Evolutionary conservation across 2,888 invertebrate species (phyloP), one percentile per base, ranked within the genome.

Genomic region (Agrotis exclamationis): DNA sequence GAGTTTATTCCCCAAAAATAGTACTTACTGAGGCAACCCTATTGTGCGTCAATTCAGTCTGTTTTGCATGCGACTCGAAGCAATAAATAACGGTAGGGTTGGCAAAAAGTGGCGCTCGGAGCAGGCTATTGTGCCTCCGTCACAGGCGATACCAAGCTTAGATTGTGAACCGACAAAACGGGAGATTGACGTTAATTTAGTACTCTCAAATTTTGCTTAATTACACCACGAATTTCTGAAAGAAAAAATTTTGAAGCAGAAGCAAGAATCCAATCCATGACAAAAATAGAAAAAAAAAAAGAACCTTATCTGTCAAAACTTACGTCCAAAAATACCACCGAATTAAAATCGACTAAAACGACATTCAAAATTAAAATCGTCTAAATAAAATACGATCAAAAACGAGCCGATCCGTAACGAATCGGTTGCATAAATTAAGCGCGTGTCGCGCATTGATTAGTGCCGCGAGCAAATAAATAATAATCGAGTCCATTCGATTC

Each of bases 391-490:
- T 76, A 65, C 70, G 74, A 83, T 86, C 80, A 77, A 86, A 88
- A 88, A 82, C 79, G 77, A 83, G 84, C 84, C 75, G 82, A 85
- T 83, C 85, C 87, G 87, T 78, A 90, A 85, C 89, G 89, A 90
- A 92, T 91, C 85, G 85, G 83, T 85, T 86, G 89, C 89, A 91
- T 92, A 91, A 91, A 93, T 93, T 92, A 92, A 92, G 87, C 86
- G 88, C 87, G 87, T 90, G 90, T 91, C 90, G 88, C 87, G 87
- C 90, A 89, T 92, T 93, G 94, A 94, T 94, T 94, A 93, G 93
- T 88, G 92, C 91, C 91, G 90, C 92, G 84, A 90, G 92, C 92
- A 89, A 91, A 92, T 93, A 93, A 93, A 94, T 93, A 92, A 92
- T 91, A 91, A 89, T 90, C 89, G 89, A 88, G 77, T 88, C 86